These are phyloP conservation scores for Carettochelys insculpta DNA, from an alignment of 2,113 vertebrate genomes.

Conservation along the genomic window DNA sequence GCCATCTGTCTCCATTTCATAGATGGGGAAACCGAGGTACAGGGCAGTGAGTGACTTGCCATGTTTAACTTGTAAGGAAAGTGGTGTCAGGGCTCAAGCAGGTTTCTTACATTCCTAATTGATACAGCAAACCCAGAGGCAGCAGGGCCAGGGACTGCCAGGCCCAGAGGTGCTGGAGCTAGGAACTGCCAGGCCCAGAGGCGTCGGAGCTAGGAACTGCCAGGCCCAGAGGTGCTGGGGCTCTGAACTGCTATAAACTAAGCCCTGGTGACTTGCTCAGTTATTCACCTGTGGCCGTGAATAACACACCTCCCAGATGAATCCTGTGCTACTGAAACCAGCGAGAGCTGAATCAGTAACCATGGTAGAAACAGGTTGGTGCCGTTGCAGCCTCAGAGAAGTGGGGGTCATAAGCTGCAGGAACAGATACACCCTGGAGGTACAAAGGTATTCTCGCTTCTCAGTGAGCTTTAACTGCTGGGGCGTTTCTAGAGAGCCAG, in stretches of 20 bases:
- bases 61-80: too few relatives aligned
- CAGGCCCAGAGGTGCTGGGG: too few relatives aligned
- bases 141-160: too few relatives aligned
- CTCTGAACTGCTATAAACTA: too few relatives aligned
- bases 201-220: too few relatives aligned
- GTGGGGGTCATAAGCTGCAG: not conserved
- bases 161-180: too few relatives aligned
- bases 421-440: not conserved
- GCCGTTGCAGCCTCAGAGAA: not conserved
- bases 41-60: not conserved
- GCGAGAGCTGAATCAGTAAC: not conserved
- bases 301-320: not conserved
- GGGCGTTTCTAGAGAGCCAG: too few relatives aligned
- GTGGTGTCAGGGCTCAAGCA: too few relatives aligned
- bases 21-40: not conserved
- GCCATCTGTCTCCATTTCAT: not conserved
- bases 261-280: not conserved
- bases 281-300: not conserved
- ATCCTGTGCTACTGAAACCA: not conserved
- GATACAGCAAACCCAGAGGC: too few relatives aligned
- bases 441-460: not conserved
- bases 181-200: too few relatives aligned
- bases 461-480: not conserved
- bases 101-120: too few relatives aligned
- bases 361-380: not conserved